Evolutionary conservation across 2,888 invertebrate species (phyloP), one percentile per base, ranked within the genome.

Genomic region (Morpho achilles): DNA sequence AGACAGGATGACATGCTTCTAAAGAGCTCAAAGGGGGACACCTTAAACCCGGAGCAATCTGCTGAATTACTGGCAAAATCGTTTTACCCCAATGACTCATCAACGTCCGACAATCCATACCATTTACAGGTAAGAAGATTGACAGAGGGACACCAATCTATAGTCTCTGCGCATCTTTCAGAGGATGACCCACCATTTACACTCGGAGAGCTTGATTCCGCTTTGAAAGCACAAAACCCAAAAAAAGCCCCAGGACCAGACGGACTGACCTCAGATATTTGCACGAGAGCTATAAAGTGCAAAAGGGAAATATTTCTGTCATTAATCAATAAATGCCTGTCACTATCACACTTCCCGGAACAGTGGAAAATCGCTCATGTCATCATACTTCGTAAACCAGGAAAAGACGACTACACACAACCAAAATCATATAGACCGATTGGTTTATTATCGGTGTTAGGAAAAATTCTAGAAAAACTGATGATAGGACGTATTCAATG

Each of bases 241-340:
- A 62, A 59, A 9, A 65, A 65, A 46, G 68, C 69, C 7, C 68
- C 70, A 1, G 69, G 67, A 0, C 44, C 50, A 1, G 71, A 70
- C 23, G 66, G 67, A 0, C 44, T 69, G 2, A 72, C 70, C 0
- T 59, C 69, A 0, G 70, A 70, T 50, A 70, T 72, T n/a, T 69
- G 69, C 52, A 8, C 3, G 1, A 45, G 32, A 3, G 64, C 64
- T 7, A 63, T 67, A 0, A 7, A 48, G 2, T 32, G 42, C 5
- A 50, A 61, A 7, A 58, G 9, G 4, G 60, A 60, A 0, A 3
- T 59, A 0, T 65, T 68, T 49, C 53, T 68, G 1, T 52, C 59
- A 0, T 1, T 69, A 2, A 16, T 54, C 0, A 70, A 69, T 52
- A 67, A 60, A 16, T 68, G 69, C 53, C 48, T 71, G n/a, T 10